Evolutionary conservation across 2,797 vertebrate genomes (phyloP).

Genomic region (Chrosomus eos): DNA sequence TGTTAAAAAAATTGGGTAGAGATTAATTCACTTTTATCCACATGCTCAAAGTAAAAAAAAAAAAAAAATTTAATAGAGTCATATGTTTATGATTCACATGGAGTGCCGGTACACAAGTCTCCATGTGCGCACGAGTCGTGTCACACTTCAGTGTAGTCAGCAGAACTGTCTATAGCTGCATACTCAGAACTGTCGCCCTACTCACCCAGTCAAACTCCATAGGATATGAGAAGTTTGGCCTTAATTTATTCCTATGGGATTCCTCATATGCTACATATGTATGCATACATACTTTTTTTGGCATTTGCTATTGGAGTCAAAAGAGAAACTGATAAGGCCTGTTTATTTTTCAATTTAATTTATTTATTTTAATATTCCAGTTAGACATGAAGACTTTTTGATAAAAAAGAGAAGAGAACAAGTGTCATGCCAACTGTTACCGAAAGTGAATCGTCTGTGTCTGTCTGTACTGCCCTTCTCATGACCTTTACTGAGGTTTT

Average conservation of each 20-base stretch:
- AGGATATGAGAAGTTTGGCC: not conserved
- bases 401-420: not conserved
- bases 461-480: constrained; percentile 12
- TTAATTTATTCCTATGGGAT: not conserved
- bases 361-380: not conserved
- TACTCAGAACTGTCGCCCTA: constrained; percentile 53
- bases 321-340: not conserved
- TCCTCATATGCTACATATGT: not conserved
- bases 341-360: not conserved
- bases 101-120: not conserved
- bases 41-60: not conserved
- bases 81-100: not conserved
- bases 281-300: too few species aligned
- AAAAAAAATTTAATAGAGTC: not conserved
- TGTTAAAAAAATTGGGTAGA: not conserved
- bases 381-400: not conserved
- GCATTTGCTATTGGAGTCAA: not conserved
- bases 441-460: not conserved
- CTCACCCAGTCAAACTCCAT: not conserved
- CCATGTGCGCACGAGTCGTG: constrained; percentile 46
- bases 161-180: constrained; percentile 65
- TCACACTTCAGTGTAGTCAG: constrained; percentile 69
- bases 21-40: not conserved
- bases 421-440: not conserved
- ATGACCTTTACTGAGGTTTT: not conserved